phyloP scores from a whole-genome alignment of 2,888 invertebrate species.

The Sinelater perroti region DNA sequence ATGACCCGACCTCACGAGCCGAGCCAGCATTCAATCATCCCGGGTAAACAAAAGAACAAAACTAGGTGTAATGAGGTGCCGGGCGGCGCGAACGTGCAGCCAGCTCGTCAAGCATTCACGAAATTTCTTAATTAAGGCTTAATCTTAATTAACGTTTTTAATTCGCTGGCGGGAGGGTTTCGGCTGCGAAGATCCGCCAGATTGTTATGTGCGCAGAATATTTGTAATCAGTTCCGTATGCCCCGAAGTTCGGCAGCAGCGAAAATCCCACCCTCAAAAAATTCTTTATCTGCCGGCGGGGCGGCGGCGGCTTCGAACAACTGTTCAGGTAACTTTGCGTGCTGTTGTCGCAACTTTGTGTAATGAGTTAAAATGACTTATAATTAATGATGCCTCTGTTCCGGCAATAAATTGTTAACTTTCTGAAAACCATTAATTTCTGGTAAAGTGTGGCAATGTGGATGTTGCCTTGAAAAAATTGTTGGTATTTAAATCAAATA shows the following conservation, averaged over 20 bases:
- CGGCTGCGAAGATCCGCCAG: background rate
- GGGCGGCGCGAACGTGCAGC: conserved; percentile 4
- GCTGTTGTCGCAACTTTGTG: conserved; percentile 26
- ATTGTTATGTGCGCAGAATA: background rate
- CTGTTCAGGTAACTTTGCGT: conserved; percentile 31
- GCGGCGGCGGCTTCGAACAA: conserved; percentile 26
- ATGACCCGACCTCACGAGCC: conserved; percentile 3
- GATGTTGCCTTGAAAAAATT: too few species aligned
- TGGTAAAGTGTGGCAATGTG: too few species aligned
- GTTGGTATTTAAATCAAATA: too few species aligned
- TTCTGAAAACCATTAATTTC: conserved; percentile 28
- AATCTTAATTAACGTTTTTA: conserved; percentile 14
- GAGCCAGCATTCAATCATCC: conserved; percentile 11
- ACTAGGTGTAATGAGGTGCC: conserved; percentile 3
- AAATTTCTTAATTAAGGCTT: conserved; percentile 10
- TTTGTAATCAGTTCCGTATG: conserved; percentile 3
- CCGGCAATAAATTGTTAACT: conserved; percentile 28
- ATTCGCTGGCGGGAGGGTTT: conserved; percentile 1
- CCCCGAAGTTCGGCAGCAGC: background rate
- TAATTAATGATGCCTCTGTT: conserved; percentile 32
- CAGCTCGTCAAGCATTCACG: background rate
- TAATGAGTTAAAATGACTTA: conserved; percentile 32
- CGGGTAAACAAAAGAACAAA: conserved; percentile 10
- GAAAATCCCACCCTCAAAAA: background rate
- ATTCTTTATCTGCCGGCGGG: conserved; percentile 5